phyloP scores from a whole-genome alignment of 2,113 vertebrate species.

The Myrmecobius fasciatus region DNA sequence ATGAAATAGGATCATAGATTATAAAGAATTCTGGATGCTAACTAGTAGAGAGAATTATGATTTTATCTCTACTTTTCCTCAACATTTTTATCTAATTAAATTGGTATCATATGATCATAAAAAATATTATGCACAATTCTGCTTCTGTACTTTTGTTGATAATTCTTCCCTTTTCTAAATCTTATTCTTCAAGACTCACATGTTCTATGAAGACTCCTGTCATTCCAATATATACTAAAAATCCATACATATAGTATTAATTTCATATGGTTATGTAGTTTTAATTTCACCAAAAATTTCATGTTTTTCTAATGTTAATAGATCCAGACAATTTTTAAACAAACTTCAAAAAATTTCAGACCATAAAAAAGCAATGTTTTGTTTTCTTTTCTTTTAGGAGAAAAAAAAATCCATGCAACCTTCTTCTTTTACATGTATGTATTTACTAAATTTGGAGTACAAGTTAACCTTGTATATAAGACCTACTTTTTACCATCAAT shows the following conservation, averaged over 20 bases:
- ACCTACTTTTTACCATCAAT: neutral
- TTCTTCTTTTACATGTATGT: neutral
- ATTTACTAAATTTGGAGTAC: neutral
- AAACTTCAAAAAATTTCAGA: neutral
- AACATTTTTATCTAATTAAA: neutral
- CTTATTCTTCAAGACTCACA: neutral
- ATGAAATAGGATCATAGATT: neutral
- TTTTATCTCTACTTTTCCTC: neutral
- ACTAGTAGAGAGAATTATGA: neutral
- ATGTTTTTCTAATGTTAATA: neutral
- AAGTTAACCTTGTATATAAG: neutral
- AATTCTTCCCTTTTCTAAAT: neutral
- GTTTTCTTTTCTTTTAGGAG: neutral
- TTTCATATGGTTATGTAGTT: neutral
- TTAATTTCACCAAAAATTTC: neutral
- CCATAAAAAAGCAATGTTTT: neutral
- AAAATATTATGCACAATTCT: neutral
- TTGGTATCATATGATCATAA: neutral
- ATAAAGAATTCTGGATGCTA: neutral
- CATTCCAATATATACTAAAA: neutral
- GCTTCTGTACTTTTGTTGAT: neutral
- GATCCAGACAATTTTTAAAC: neutral
- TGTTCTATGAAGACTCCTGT: neutral
- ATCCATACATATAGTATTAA: neutral
- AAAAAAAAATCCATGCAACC: neutral